phyloP scores from a whole-genome alignment of 2,797 vertebrate species.

The Jordanella pulchra region DNA sequence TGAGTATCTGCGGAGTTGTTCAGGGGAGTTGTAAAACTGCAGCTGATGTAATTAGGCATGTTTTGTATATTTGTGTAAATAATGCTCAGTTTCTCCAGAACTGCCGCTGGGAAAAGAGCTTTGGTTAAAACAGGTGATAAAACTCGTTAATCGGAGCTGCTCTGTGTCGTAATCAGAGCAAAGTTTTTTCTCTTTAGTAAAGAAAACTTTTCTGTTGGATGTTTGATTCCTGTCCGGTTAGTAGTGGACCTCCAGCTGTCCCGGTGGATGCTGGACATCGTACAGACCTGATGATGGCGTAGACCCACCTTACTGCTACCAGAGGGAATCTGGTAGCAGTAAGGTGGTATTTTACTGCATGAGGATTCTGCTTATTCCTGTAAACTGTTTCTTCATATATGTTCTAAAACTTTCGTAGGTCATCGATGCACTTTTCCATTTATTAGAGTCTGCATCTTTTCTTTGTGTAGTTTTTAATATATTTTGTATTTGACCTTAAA shows the following conservation, averaged over 20 bases:
- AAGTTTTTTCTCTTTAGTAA: too few relatives aligned
- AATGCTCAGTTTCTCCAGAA: conserved; percentile 20
- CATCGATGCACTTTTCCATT: background rate
- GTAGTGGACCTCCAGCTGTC: too few relatives aligned
- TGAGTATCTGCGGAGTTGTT: conserved; percentile 7
- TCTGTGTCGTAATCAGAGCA: too few relatives aligned
- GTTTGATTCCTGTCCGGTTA: too few relatives aligned
- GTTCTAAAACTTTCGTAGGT: background rate
- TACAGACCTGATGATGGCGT: too few relatives aligned
- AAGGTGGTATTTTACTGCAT: too few relatives aligned
- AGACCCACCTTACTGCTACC: too few relatives aligned
- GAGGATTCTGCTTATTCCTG: too few relatives aligned
- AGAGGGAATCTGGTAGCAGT: too few relatives aligned
- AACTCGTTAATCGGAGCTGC: background rate
- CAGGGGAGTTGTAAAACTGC: conserved; percentile 24
- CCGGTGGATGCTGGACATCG: too few relatives aligned
- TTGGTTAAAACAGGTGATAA: conserved; percentile 24
- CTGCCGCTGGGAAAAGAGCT: conserved; percentile 19
- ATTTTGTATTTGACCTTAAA: background rate
- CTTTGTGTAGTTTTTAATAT: background rate
- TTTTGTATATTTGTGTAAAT: conserved; percentile 24
- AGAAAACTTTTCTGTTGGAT: too few relatives aligned
- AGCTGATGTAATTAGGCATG: conserved; percentile 13
- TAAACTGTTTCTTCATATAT: too few relatives aligned
- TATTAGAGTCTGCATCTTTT: background rate